Conservation (phyloP, 2,113 vertebrate species). For the Willisornis vidua region DNA sequence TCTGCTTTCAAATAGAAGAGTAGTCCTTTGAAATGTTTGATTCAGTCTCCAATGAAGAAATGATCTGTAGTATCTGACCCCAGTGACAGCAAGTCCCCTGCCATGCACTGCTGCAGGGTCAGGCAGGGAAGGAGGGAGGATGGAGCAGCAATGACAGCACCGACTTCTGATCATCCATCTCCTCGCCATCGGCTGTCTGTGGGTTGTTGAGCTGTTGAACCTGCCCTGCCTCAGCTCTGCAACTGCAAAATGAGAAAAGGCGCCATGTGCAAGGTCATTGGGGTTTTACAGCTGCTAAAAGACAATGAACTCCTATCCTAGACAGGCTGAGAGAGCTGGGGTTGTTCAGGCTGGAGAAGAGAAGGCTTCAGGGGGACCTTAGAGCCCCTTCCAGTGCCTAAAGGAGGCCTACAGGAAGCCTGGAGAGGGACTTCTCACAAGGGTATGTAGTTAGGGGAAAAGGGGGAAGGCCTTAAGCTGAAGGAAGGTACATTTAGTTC, state of each 20-base stretch:
- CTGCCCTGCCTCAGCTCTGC: background rate
- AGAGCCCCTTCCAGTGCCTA: background rate
- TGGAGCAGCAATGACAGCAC: background rate
- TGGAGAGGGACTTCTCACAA: background rate
- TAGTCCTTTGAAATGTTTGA: background rate
- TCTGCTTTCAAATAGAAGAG: background rate
- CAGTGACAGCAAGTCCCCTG: background rate
- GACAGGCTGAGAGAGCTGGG: background rate
- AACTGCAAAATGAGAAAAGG: background rate
- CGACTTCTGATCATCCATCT: background rate
- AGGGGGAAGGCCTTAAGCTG: background rate
- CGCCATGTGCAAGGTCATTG: fast-evolving
- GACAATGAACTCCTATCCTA: background rate
- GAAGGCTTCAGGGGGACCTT: background rate
- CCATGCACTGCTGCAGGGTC: background rate
- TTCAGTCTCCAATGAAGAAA: background rate
- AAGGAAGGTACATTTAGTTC: background rate
- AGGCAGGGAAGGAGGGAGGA: background rate
- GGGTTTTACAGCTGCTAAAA: background rate
- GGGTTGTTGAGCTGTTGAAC: background rate
- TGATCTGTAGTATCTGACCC: background rate
- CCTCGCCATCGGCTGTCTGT: background rate
- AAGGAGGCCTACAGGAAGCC: background rate
- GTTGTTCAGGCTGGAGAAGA: background rate
- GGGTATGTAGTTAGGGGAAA: background rate